Evolutionary conservation across 2,888 invertebrate species (phyloP).

Genomic region (Plusia festucae): DNA sequence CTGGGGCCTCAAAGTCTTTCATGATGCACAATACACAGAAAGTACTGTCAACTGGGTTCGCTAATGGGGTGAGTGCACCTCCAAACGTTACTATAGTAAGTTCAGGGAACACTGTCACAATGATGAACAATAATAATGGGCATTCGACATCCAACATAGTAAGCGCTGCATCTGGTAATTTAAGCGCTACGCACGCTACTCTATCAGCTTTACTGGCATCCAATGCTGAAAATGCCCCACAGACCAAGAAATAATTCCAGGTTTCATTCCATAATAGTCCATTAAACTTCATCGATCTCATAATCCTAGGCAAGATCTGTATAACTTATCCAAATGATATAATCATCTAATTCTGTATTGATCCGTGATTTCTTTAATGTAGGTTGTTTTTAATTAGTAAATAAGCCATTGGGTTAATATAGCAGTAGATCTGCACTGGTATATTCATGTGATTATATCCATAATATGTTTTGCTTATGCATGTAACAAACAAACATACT

Average conservation of each 20-base stretch:
- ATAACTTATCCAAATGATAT: slow-evolving; percentile 15
- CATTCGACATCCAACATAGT: slow-evolving; percentile 71
- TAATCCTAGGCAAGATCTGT: slow-evolving; percentile 17
- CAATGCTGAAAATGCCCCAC: slow-evolving; percentile 58
- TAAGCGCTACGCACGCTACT: slow-evolving; percentile 87
- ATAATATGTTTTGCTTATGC: background rate
- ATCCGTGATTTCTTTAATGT: background rate
- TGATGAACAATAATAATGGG: slow-evolving; percentile 70
- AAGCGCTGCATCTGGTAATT: slow-evolving; percentile 78
- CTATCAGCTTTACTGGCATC: slow-evolving; percentile 83
- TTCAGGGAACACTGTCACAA: slow-evolving; percentile 76
- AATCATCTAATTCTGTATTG: slow-evolving; percentile 1
- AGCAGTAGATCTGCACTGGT: background rate
- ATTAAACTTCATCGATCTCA: slow-evolving; percentile 51
- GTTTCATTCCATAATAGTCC: slow-evolving; percentile 44
- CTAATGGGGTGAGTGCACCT: slow-evolving; percentile 82
- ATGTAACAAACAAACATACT: background rate
- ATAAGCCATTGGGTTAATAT: background rate
- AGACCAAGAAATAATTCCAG: slow-evolving; percentile 55
- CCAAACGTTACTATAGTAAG: slow-evolving; percentile 87
- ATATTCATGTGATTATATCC: background rate
- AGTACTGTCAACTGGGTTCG: slow-evolving; percentile 83
- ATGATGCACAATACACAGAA: slow-evolving; percentile 88
- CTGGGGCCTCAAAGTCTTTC: slow-evolving; percentile 83
- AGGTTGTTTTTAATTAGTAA: background rate